These are phyloP conservation scores for Drosophila seguyi DNA, from an alignment of 1,140 invertebrate species.

Conservation along the genomic window DNA sequence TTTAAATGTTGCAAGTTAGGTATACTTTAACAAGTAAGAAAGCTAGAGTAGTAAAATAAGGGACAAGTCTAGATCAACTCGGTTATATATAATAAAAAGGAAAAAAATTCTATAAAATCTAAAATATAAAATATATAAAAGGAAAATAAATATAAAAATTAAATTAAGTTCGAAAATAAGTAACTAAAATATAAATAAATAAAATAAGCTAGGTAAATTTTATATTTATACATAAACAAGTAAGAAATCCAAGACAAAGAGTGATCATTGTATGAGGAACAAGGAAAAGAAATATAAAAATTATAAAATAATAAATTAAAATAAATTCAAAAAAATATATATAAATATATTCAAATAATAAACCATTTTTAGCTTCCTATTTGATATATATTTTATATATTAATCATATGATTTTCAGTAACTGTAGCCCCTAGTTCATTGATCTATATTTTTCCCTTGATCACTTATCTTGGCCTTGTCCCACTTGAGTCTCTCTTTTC, in stretches of 20 bases:
- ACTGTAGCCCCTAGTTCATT: not conserved
- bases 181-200: no score
- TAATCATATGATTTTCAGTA: not conserved
- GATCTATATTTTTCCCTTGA: constrained; percentile 13
- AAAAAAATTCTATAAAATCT: no score
- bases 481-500: constrained; percentile 17
- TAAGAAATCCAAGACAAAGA: no score
- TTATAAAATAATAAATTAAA: not conserved
- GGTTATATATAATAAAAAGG: not conserved
- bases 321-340: not conserved
- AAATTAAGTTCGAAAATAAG: no score
- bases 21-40: not conserved
- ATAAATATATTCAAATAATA: no score
- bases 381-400: not conserved
- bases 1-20: not conserved
- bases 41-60: not conserved
- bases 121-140: no score
- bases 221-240: no score
- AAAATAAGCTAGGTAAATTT: no score
- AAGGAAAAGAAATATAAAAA: not conserved
- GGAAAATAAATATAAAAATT: no score
- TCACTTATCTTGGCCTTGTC: constrained; percentile 36
- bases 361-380: no score
- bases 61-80: not conserved
- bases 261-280: no score